Percentiles rank a stretch among this genome's conserved stretches.
Conservation (phyloP, 2,797 vertebrate species). For the Diceros bicornis region DNA sequence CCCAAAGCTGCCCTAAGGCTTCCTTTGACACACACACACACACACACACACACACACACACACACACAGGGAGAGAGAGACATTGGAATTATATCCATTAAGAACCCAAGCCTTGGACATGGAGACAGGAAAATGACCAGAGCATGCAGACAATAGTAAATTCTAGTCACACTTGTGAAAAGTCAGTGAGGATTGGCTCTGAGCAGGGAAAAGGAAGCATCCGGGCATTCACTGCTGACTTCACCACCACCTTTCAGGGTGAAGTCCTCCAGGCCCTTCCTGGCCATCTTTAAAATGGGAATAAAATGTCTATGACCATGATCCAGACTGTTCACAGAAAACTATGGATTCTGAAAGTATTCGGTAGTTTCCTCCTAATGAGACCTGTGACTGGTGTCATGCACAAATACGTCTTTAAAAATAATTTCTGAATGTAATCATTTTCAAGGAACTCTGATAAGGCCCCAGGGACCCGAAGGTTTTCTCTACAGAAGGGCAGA, state of each 20-base stretch:
- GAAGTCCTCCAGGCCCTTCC: not conserved
- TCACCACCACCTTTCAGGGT: not conserved
- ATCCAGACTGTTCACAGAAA: not conserved
- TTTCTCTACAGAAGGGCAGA: not conserved
- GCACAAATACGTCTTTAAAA: not conserved
- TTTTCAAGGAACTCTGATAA: slow-evolving; percentile 41
- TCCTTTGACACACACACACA: not conserved
- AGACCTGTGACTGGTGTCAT: not conserved
- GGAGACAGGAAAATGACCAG: not conserved
- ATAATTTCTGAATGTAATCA: slow-evolving; percentile 20
- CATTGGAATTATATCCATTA: not conserved
- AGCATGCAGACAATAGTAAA: not conserved
- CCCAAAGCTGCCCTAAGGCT: not conserved
- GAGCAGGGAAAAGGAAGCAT: not conserved
- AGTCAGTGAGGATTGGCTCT: not conserved
- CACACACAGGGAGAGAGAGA: not conserved
- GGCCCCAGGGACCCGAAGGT: slow-evolving; percentile 1
- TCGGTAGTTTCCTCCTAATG: not conserved
- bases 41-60: not conserved
- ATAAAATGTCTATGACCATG: not conserved
- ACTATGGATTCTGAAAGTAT: not conserved
- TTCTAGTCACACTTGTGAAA: not conserved
- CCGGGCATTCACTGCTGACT: not conserved
- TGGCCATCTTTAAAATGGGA: slow-evolving; percentile 24
- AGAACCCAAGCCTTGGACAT: not conserved